Base-by-base conservation (phyloP, 2,888 invertebrate genomes). In the Leptogaster cylindrica region DNA sequence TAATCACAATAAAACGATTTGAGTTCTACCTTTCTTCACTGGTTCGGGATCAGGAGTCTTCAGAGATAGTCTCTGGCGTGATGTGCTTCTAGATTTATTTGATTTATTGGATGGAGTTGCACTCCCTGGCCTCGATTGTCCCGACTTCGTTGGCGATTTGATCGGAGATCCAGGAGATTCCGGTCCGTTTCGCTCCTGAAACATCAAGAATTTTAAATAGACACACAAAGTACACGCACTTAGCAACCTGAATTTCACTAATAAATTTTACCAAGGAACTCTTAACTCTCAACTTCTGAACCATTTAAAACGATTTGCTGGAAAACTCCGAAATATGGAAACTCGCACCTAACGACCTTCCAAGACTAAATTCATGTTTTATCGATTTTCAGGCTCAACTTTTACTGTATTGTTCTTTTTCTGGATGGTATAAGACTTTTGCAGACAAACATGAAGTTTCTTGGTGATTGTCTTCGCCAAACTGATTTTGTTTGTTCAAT, bases 21-120 rank as follows among this genome's bases (percentile, higher is more conserved):
- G 14, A 44, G 8, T 10, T 44, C 23, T 48, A 92, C 92, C 90
- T 83, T 92, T 92, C 80, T 90, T 92, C 55, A 89, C 86, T 78
- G 73, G 84, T 80, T 76, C 83, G 67, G 84, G 82, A 76, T 92
- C 92, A 7, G 92, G 91, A 68, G 92, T 92, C 81, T 89, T 90
- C 31, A 78, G 73, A 73, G 79, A 73, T 73, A 79, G 74, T 68
- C 81, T 77, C 72, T 77, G 79, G 75, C 81, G 76, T 28, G 82
- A 82, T 70, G 81, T 74, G 73, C 81, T 81, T 70, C 81, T 77
- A 44, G 80, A 81, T 71, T 79, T 80, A 61, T 73, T 72, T n/a
- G 80, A 81, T 72, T 81, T 81, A 71, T 76, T 79, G 58, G 81
- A 81, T 72, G 82, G 81, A 70, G 82, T 81, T 72, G 81, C 78